phyloP scores from a whole-genome alignment of 2,888 invertebrate species.

The Clivina fossor region DNA sequence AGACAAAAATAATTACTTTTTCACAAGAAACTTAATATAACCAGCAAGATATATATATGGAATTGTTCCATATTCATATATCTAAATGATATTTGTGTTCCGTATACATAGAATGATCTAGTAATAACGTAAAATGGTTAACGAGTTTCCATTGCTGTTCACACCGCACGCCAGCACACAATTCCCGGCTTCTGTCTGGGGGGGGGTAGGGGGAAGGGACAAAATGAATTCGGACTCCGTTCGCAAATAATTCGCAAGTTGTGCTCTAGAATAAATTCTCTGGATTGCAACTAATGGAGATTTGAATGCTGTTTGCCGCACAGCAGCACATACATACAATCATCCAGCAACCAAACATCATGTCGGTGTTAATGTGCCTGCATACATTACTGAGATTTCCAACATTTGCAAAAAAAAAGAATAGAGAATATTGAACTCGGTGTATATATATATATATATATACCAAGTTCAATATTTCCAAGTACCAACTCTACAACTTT shows the following conservation, averaged over 20 bases:
- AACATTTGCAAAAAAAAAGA: constrained; percentile 17
- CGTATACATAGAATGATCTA: too few species aligned
- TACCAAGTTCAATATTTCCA: neutral
- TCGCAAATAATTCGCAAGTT: constrained; percentile 25
- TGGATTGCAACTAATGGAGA: constrained; percentile 30
- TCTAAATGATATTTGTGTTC: too few species aligned
- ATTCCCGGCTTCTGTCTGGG: too few species aligned
- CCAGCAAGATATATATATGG: too few species aligned
- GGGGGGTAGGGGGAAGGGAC: neutral
- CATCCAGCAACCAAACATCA: too few species aligned
- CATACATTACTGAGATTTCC: constrained; percentile 26
- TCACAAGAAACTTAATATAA: too few species aligned
- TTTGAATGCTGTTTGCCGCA: constrained; percentile 22
- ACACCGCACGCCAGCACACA: too few species aligned
- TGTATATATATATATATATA: neutral
- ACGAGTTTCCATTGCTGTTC: too few species aligned
- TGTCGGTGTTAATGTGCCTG: constrained; percentile 29
- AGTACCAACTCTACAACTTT: neutral
- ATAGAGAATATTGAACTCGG: too few species aligned
- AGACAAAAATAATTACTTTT: too few species aligned
- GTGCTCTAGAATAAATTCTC: constrained; percentile 28
- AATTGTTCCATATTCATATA: too few species aligned
- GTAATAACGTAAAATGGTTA: too few species aligned
- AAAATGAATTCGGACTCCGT: constrained; percentile 25
- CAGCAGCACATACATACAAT: constrained; percentile 10